phyloP scores from a whole-genome alignment of 30 jellyfish, hydroid and myxozoan species.

The Catostylus mosaicus region DNA sequence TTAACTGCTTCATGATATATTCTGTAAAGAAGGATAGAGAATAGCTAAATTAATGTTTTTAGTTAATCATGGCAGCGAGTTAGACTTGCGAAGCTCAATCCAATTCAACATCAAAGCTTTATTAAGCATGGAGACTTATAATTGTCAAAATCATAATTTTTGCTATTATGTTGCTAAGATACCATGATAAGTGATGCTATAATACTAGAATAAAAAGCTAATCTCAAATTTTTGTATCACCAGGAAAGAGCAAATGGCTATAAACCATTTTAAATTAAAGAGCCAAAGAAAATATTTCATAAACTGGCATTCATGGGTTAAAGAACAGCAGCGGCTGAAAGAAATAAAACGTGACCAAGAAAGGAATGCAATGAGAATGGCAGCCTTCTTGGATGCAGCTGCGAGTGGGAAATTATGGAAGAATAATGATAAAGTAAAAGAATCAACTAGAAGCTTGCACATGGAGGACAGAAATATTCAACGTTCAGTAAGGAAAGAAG shows the following conservation, averaged over 20 bases:
- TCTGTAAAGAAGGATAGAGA: no score
- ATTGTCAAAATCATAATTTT: no score
- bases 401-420: slow-evolving; percentile 63
- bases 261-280: slow-evolving; percentile 43
- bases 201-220: no score
- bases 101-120: no score
- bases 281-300: slow-evolving; percentile 50
- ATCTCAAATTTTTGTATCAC: background rate
- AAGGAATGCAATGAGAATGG: slow-evolving; percentile 81
- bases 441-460: background rate
- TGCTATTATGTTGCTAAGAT: no score
- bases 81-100: no score
- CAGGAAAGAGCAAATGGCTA: slow-evolving; percentile 93
- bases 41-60: no score
- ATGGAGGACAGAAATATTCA: background rate
- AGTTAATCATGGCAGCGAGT: no score
- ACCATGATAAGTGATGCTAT: no score
- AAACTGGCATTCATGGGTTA: slow-evolving; percentile 71
- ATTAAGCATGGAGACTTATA: no score
- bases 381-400: slow-evolving; percentile 84
- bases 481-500: slow-evolving; percentile 4
- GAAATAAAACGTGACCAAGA: slow-evolving; percentile 66
- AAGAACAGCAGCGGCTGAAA: slow-evolving; percentile 47
- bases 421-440: background rate
- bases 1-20: no score